Evolutionary conservation across 2,113 vertebrate species (phyloP), one percentile per base, ranked within the genome.

Genomic region (Lepus americanus): DNA sequence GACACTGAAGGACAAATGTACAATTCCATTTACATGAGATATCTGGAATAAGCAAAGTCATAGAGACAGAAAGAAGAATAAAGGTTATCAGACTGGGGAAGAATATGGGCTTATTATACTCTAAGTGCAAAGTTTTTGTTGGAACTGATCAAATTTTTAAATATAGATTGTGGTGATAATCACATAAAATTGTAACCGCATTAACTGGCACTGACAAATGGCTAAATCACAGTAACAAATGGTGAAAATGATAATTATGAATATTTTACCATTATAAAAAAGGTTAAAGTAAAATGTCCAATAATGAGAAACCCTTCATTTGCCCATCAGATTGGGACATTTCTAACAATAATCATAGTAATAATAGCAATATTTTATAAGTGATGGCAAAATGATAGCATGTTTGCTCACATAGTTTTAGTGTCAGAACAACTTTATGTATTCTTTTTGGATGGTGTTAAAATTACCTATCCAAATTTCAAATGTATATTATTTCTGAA

Each of bases 321-420:
- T 73, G 29, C 11, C 20, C 9, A 29, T 33, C 9, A 61, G 23
- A 29, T 17, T 53, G n/a, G n/a, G 39, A 74, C 63, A 22, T 25
- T 76, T 76, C 9, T 83, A 25, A 44, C 10, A 53, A 73, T 22
- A 36, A 44, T 44, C 44, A 44, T 7, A 44, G 44, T 44, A 44
- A 8, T 44, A 44, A 44, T 44, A 44, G 44, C 44, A 44, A 44
- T 44, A 44, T 44, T 44, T 44, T 44, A 44, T 44, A 4, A 73
- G 14, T 10, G 27, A 53, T 9, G 29, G 0, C 12, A 33, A 17
- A 82, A 67, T 3, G 1, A 5, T 22, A 20, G n/a, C 1, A 20
- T 5, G 16, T 31, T 27, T 77, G 36, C 27, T 59, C 11, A 53
- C 6, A 16, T 17, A 9, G 25, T 77, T 19, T 3, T 17, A 72